These are phyloP conservation scores for Lasioglossum morio DNA, from an alignment of 2,888 invertebrate genomes.

Conservation along the genomic window DNA sequence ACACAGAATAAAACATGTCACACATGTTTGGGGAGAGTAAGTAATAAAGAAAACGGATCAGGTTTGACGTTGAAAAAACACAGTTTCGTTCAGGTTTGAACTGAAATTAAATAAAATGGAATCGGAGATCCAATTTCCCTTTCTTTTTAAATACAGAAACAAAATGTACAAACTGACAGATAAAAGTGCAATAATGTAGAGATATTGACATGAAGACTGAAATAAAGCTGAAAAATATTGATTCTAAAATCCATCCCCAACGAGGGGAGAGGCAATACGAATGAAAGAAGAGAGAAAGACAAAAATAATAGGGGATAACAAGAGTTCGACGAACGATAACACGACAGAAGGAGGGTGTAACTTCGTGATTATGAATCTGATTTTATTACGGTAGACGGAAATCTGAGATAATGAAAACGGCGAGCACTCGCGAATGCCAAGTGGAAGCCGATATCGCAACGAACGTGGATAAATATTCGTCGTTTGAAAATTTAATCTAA, in stretches of 20 bases:
- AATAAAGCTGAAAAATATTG: slow-evolving; percentile 7
- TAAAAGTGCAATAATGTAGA: background rate
- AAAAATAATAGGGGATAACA: background rate
- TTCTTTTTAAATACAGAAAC: background rate
- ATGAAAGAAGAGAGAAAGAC: slow-evolving; percentile 34
- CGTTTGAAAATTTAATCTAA: slow-evolving; percentile 32
- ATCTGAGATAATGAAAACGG: slow-evolving; percentile 72
- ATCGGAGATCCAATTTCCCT: background rate
- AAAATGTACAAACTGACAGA: background rate
- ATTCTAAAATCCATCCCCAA: slow-evolving; percentile 1
- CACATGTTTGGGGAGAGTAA: background rate
- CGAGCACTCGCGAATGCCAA: slow-evolving; percentile 21
- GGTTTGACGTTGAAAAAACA: background rate
- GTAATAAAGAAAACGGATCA: background rate
- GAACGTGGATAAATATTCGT: slow-evolving; percentile 48
- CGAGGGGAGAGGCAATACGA: background rate
- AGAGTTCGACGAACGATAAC: slow-evolving; percentile 39
- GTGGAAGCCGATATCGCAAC: slow-evolving; percentile 5
- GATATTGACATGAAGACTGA: background rate
- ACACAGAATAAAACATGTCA: background rate
- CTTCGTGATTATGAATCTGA: slow-evolving; percentile 45
- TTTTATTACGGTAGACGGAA: slow-evolving; percentile 38
- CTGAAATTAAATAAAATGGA: background rate
- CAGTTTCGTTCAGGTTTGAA: background rate
- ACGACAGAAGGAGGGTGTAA: slow-evolving; percentile 21